Evolutionary conservation across 2,797 vertebrate genomes (phyloP), one percentile per base, ranked within the genome.

Genomic region (Cephalopachus bancanus): DNA sequence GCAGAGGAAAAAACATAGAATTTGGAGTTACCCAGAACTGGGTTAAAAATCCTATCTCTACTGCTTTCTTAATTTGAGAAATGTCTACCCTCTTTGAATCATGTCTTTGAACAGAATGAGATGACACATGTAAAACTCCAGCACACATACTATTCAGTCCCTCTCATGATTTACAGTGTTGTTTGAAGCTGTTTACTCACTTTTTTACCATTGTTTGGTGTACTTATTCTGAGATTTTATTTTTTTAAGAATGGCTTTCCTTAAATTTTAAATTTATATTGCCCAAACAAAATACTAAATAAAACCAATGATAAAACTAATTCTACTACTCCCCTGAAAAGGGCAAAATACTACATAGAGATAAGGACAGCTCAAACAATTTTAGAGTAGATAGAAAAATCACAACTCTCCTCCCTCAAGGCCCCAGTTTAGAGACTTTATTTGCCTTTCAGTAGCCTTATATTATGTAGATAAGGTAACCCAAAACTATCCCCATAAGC

Each of bases 241-340:
- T 88, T 97, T 44, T 74, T 33, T 59, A 86, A 87, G 60, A 84
- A n/a, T 90, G 20, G 5, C 1, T 93, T 86, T 75, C 12, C 16
- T 92, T 95, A 69, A 83, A 83, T 69, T 14, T 92, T 95, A 64
- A 83, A 79, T 69, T 53, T 89, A 67, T 83, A 10, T 91, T 96
- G 2, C 24, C 17, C 4, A 83, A 64, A 49, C 20, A 76, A 95
- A 80, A 71, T 69, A 60, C 24, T 65, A 49, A 90, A 15, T 79
- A 33, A 96, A 91, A 88, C 5, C 79, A 86, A 89, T 93, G 22
- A 69, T 71, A 51, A 19, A 93, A 86, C 10, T 74, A 86, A 75
- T 91, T 83, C 14, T 6, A 49, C 10, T 49, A 22, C 4, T 71
- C 3, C 3, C 12, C 19, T 80, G 59, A 91, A 79, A 69, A 83